Evolutionary conservation across 2,888 invertebrate species (phyloP).

Genomic region (Watsonalla binaria): DNA sequence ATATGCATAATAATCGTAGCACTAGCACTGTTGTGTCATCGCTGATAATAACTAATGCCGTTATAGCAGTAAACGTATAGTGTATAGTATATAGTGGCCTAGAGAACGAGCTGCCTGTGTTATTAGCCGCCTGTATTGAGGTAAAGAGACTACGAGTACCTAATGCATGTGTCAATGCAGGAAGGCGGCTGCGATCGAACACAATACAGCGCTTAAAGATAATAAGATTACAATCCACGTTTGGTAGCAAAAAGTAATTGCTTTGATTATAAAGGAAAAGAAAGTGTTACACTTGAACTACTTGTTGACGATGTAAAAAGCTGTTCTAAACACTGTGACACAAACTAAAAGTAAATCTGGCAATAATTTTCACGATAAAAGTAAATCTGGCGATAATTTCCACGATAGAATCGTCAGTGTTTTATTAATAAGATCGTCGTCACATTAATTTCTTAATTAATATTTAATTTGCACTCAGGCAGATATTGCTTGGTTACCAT

Average conservation of each 20-base stretch:
- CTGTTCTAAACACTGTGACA: no score
- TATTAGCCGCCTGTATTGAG: constrained; percentile 48
- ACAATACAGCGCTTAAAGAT: constrained; percentile 27
- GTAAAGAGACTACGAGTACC: constrained; percentile 52
- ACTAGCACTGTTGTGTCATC: constrained; percentile 43
- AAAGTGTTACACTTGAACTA: no score
- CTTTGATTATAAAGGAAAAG: not conserved
- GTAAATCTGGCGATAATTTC: no score
- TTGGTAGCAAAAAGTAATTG: constrained; percentile 12
- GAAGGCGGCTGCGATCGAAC: constrained; percentile 28
- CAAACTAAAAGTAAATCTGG: no score
- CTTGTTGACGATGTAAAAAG: no score
- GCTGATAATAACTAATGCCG: constrained; percentile 58
- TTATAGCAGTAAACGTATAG: constrained; percentile 55
- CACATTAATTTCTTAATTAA: no score
- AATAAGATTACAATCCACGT: constrained; percentile 6
- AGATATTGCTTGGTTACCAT: no score
- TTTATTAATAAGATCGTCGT: no score
- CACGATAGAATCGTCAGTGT: no score
- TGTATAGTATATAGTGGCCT: constrained; percentile 30
- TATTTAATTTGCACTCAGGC: no score
- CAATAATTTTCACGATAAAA: no score
- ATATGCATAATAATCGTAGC: constrained; percentile 13
- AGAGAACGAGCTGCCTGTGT: constrained; percentile 45
- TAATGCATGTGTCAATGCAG: constrained; percentile 31